Evolutionary conservation across 2,113 vertebrate species (phyloP).

Genomic region (Piprites chloris): DNA sequence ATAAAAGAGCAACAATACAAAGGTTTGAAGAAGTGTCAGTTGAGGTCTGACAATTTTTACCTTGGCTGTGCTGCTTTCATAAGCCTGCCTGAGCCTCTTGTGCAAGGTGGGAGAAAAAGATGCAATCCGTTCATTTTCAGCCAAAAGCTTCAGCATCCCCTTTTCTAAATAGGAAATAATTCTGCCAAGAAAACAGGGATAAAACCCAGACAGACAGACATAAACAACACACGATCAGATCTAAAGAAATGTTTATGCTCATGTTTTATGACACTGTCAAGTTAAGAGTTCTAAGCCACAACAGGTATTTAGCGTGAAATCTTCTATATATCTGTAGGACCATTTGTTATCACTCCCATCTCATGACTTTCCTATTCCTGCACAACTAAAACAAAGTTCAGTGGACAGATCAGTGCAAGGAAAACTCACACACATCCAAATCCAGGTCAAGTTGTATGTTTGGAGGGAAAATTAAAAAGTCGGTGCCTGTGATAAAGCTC

Average conservation of each 20-base stretch:
- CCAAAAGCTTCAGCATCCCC: constrained; percentile 88
- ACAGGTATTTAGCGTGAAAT: background rate
- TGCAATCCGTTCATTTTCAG: constrained; percentile 91
- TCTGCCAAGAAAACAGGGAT: constrained; percentile 65
- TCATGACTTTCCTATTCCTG: background rate
- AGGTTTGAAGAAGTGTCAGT: background rate
- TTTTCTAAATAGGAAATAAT: constrained; percentile 88
- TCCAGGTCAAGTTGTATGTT: background rate
- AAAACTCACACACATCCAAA: background rate
- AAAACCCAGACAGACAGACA: background rate
- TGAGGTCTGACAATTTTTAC: constrained; percentile 63
- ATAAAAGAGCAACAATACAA: background rate
- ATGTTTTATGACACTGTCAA: background rate
- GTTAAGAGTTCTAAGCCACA: background rate
- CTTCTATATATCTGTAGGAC: background rate
- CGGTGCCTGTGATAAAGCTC: background rate
- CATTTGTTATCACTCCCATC: background rate
- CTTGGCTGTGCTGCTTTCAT: constrained; percentile 86
- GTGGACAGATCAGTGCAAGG: background rate
- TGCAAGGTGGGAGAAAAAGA: constrained; percentile 86
- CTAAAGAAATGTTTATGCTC: background rate
- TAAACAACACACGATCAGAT: background rate
- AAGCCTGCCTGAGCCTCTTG: constrained; percentile 81
- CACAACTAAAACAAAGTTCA: background rate
- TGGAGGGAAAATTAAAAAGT: background rate